phyloP scores from a whole-genome alignment of 2,888 invertebrate genomes.

The Cephus spinipes region DNA sequence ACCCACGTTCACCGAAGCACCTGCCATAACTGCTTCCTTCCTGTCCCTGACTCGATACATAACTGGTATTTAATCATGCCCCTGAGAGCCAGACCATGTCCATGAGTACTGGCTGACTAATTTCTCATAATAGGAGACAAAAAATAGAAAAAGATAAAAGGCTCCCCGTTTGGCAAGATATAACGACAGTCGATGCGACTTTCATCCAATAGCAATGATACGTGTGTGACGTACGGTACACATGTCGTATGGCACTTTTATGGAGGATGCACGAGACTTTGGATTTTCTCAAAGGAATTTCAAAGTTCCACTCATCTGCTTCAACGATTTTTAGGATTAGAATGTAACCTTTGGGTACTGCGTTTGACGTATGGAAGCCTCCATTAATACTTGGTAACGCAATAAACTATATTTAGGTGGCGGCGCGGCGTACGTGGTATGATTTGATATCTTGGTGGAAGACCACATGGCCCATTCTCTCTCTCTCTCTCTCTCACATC shows the following conservation, averaged over 20 bases:
- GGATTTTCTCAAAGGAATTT: background rate
- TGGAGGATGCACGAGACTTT: background rate
- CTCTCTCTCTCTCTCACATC: background rate
- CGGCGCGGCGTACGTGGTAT: slow-evolving; percentile 57
- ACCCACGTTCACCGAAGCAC: slow-evolving; percentile 39
- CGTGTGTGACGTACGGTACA: background rate
- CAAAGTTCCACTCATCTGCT: background rate
- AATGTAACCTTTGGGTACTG: slow-evolving; percentile 1
- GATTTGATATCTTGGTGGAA: slow-evolving; percentile 66
- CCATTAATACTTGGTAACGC: slow-evolving; percentile 66
- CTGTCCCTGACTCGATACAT: slow-evolving; percentile 36
- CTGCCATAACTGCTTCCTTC: slow-evolving; percentile 41
- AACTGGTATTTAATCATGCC: slow-evolving; percentile 7
- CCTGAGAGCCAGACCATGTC: background rate
- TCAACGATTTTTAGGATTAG: background rate
- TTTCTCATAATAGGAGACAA: background rate
- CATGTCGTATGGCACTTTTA: background rate
- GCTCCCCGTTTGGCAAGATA: background rate
- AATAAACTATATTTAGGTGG: slow-evolving; percentile 67
- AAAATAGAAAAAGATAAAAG: background rate
- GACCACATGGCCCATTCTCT: slow-evolving; percentile 60
- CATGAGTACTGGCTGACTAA: background rate
- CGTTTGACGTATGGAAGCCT: slow-evolving; percentile 50
- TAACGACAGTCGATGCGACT: background rate
- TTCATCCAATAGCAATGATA: background rate